Base-by-base conservation (phyloP, 2,113 vertebrate species). In the Macrotus californicus region DNA sequence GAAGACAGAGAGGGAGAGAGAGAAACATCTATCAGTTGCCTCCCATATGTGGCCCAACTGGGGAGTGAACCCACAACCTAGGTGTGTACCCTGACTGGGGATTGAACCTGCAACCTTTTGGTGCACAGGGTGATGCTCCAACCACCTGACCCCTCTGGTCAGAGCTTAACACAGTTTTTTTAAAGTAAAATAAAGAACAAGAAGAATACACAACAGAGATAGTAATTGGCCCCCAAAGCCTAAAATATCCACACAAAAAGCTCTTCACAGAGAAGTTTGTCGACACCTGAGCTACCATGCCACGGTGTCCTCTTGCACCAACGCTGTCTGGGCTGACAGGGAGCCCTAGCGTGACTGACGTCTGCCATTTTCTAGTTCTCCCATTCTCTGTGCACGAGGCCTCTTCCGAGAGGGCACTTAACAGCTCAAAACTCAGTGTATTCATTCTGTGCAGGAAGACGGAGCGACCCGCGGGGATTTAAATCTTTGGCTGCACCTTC, bases 221-320 rank as follows among this genome's bases (percentile, higher is more conserved):
- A 22, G 2, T 36, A 36, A 90, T 82, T 72, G 61, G 39, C 22
- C 76, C 1, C 3, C 24, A 77, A 66, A 81, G 46, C 22, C 75
- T 77, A 14, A 46, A 72, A 29, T 86, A 13, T 76, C 75, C 43
- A 5, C 56, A 31, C 61, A 31, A 15, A 64, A 64, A 64, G 50
- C 7, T 56, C 85, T 88, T 94, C 24, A 19, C 10, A 26, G 31
- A 41, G 21, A 46, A 50, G 19, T 5, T 22, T 67, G 39, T 43
- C 19, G 22, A n/a, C 16, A 13, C 7, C 34, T 9, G 14, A 64
- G 36, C 67, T 15, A 3, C 48, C 2, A 4, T 9, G 1, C 18
- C 3, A 1, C 12, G 29, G 54, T 6, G 5, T 22, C 14, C 21
- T 10, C 2, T 5, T 4, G 3, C 1, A 16, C 41, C 7, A 12